Base-by-base conservation (phyloP, 2,113 vertebrate species). In the Geococcyx californianus region DNA sequence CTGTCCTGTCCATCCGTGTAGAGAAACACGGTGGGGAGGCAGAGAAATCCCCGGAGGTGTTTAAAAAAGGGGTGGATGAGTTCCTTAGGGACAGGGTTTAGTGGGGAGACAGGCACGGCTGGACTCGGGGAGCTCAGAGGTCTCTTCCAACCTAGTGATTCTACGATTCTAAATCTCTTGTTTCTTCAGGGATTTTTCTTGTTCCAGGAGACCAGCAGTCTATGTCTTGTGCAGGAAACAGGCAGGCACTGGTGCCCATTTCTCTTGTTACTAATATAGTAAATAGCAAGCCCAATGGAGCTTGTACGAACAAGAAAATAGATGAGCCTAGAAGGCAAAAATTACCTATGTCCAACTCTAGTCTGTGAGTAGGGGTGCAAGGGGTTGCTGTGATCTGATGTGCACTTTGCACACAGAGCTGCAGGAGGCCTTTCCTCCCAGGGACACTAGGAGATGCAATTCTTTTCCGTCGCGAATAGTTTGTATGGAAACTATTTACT, bases 241-340 rank as follows among this genome's bases (percentile, higher is more conserved):
- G 49, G 17, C 33, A 58, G 60, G 58, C 23, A 14, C 0, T 3
- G 20, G 29, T 60, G 29, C 24, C 4, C 34, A 58, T 64, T 94
- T 36, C 19, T 89, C 45, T 62, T 56, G 40, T 79, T 54, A 13
- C 21, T 80, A n/a, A 51, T 52, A 38, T 2, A 52, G 24, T 4
- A n/a, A n/a, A n/a, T n/a, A 74, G 21, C 33, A 91, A 93, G 17
- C 14, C 23, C 52, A 89, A 31, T 45, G n/a, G 54, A 84, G 19
- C 26, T 82, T 67, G 8, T 15, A 75, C 1, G 1, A 70, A 69
- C 26, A 83, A 68, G 85, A 79, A 83, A 89, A 79, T 24, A 85
- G 54, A 73, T 80, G 36, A 93, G 44, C 72, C 81, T 63, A 31
- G 67, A 80, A 88, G 87, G 93, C 54, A 92, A 87, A 83, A 91